Base-by-base conservation (phyloP, 2,113 vertebrate species). In the Daboia siamensis region DNA sequence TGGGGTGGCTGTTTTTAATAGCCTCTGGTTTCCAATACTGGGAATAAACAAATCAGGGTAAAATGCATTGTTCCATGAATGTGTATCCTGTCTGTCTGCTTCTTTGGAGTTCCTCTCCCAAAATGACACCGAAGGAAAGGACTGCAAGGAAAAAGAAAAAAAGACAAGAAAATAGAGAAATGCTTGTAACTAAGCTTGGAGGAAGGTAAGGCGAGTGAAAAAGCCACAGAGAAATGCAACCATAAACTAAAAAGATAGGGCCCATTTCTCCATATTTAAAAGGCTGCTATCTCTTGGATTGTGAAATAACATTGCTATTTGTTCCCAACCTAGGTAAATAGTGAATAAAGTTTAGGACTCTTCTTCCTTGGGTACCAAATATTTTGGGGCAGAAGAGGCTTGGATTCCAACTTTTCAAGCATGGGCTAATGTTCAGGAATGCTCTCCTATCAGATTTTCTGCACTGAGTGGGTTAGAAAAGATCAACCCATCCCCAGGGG, bases 1-100 rank as follows among this genome's bases (percentile, higher is more conserved):
- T 33, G 4, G 29, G 48, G 29, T 5, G 11, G 59, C 95, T 95
- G 85, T 95, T 95, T 96, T 94, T 88, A 95, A 94, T 94, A 91
- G 20, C 89, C 0, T 0, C 39, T 87, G 21, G 94, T 87, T 59
- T 90, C 80, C 56, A 89, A 93, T 59, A 33, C n/a, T 80, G 33
- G 55, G 55, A 59, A 93, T 94, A 95, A 90, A 44, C 95, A 46
- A 91, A 55, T 61, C 87, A 90, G 92, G 80, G 89, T 20, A 69
- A 51, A 57, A 56, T 92, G 21, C 11, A 54, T n/a, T 51, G 21
- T 33, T 21, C 33, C 29, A 7, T 29, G 46, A 23, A 90, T n/a
- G 5, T 39, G 5, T 74, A 6, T 54, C 17, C 23, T 95, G 93
- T 92, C 55, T 88, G 69, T 8, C 89, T 94, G 0, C 84, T 94